Conservation (phyloP, 2,797 vertebrate genomes). For the Pachyuromys duprasi region DNA sequence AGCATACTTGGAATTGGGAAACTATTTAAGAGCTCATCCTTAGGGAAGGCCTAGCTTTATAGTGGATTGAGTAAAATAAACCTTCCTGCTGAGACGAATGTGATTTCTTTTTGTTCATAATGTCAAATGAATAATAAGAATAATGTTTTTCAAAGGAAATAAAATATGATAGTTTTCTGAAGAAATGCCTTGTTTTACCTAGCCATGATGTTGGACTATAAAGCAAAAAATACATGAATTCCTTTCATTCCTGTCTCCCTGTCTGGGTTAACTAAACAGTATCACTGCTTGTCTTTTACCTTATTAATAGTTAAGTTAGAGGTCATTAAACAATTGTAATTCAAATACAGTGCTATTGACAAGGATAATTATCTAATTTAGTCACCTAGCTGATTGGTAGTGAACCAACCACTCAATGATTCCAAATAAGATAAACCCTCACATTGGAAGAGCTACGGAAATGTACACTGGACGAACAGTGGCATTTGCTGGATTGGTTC, state of each 20-base stretch:
- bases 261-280: neutral
- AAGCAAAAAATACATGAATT: neutral
- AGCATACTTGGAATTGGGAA: neutral
- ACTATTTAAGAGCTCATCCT: neutral
- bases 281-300: neutral
- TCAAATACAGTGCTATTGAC: neutral
- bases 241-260: neutral
- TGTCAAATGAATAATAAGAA: neutral
- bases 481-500: neutral
- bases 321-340: neutral
- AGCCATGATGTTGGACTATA: neutral
- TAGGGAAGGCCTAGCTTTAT: neutral
- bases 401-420: neutral
- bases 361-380: neutral
- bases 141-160: neutral
- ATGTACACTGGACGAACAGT: neutral
- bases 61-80: neutral
- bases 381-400: neutral
- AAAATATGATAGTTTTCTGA: neutral
- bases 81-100: neutral
- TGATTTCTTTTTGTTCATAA: conserved; percentile 4
- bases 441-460: neutral
- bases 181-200: neutral
- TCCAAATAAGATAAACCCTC: neutral
- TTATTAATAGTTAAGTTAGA: neutral